Base-by-base conservation (phyloP, 2,797 vertebrate species). In the Thunnus albacares region DNA sequence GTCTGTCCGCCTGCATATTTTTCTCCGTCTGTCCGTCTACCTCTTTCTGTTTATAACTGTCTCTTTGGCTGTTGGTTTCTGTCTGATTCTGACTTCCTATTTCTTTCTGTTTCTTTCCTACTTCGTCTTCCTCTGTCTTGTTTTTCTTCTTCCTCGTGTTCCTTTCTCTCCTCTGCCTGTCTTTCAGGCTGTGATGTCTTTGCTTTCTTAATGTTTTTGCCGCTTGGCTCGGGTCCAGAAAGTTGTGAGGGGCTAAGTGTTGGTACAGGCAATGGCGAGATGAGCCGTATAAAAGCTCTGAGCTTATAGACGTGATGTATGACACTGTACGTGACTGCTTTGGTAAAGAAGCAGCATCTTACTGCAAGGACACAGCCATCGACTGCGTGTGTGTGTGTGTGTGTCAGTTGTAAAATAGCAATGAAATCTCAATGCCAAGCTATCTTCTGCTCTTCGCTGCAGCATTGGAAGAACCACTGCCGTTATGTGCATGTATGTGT, bases 261-360 rank as follows among this genome's bases (percentile, higher is more conserved):
- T 77, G 6, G 33, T 77, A 2, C 75, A 68, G 81, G 75, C 85
- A 74, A 58, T 84, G 66, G 82, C 56, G 43, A 81, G 76, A 90
- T 61, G 72, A 82, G 69, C 56, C 33, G 28, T 79, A 77, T 87
- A 78, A 90, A 88, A 88, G 80, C 81, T 18, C 62, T 41, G 63
- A 80, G 83, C 78, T 84, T 84, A 80, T 89, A 81, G 87, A 85
- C 33, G 41, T 90, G 85, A 92, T 90, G 88, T 86, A 93, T 72
- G 79, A 86, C 86, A 82, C 71, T 8, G 45, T 89, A 91, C 85
- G 87, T 94, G 90, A 92, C 88, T 88, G 90, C 77, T 86, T 90
- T 93, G 82, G 79, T 84, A 87, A 91, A 83, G 85, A 91, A 75
- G 82, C 71, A 58, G 79, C 61, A 69, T 76, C 77, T 75, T 77